These are phyloP conservation scores for Macrosoma leucophasiata DNA, from an alignment of 2,888 invertebrate genomes.

Conservation along the genomic window DNA sequence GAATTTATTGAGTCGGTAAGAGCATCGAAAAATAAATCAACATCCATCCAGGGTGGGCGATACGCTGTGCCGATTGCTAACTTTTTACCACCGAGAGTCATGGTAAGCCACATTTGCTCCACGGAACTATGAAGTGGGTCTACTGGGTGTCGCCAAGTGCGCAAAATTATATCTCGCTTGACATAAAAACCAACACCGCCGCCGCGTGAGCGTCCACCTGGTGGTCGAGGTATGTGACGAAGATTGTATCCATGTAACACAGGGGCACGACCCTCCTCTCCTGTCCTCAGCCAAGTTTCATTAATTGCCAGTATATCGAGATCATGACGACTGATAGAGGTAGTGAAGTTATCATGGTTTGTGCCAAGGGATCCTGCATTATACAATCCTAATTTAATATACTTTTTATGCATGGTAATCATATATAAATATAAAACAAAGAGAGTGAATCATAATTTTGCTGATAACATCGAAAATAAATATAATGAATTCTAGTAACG, in stretches of 20 bases:
- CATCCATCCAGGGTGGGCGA: conserved; percentile 3
- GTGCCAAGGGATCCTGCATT: conserved; percentile 17
- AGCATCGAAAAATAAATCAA: background rate
- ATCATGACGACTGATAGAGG: conserved; percentile 2
- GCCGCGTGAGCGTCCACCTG: conserved; percentile 12
- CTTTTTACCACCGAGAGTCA: conserved; percentile 2
- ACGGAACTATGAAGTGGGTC: background rate
- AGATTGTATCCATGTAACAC: conserved; percentile 6
- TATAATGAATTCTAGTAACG: too few species aligned
- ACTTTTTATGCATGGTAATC: too few species aligned
- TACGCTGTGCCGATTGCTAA: conserved; percentile 9
- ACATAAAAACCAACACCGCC: conserved; percentile 23
- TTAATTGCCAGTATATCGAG: conserved; percentile 18
- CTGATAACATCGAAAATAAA: too few species aligned
- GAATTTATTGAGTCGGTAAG: conserved; percentile 6
- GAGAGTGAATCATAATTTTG: too few species aligned
- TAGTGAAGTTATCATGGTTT: conserved; percentile 12
- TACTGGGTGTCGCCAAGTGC: background rate
- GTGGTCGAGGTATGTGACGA: conserved; percentile 8
- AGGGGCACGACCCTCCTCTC: conserved; percentile 8
- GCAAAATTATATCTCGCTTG: background rate
- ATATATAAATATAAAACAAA: too few species aligned
- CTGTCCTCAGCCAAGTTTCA: conserved; percentile 16
- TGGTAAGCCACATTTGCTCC: background rate
- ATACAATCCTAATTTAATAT: conserved; percentile 11